phyloP scores from a whole-genome alignment of 2,888 invertebrate genomes.

The Drosophila birchii region DNA sequence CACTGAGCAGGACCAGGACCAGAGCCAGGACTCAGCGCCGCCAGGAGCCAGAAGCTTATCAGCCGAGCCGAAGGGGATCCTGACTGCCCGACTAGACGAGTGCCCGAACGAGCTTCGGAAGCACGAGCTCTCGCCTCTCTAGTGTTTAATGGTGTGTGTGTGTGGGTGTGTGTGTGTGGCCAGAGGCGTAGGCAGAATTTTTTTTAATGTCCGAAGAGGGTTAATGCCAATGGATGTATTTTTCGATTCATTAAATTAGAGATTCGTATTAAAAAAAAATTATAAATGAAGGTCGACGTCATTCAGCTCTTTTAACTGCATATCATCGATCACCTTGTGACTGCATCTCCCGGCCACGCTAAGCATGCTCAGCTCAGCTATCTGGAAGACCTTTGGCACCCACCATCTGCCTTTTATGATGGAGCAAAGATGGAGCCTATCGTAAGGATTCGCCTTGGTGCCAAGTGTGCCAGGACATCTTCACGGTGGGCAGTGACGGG shows the following conservation, averaged over 20 bases:
- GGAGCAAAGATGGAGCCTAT: too few relatives aligned
- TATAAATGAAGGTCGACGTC: too few relatives aligned
- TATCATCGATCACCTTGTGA: too few relatives aligned
- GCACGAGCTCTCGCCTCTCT: constrained; percentile 11
- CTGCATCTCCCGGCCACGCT: too few relatives aligned
- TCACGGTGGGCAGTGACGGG: too few relatives aligned
- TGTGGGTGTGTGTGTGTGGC: neutral
- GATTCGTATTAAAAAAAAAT: too few relatives aligned
- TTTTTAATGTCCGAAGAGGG: neutral
- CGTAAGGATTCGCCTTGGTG: too few relatives aligned
- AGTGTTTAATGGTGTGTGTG: neutral
- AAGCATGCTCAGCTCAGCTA: too few relatives aligned
- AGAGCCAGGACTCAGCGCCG: constrained; percentile 18
- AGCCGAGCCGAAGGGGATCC: constrained; percentile 22
- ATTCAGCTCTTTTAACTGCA: too few relatives aligned
- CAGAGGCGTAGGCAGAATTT: neutral
- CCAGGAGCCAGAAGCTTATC: constrained; percentile 22
- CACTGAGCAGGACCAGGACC: constrained; percentile 66
- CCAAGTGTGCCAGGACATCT: too few relatives aligned
- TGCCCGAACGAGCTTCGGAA: constrained; percentile 3
- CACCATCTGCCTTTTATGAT: too few relatives aligned
- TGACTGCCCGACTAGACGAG: constrained; percentile 17
- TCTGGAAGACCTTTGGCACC: too few relatives aligned
- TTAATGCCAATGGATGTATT: neutral
- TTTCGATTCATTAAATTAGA: neutral